Conservation (phyloP, 2,113 vertebrate genomes). For the Anser cygnoides region DNA sequence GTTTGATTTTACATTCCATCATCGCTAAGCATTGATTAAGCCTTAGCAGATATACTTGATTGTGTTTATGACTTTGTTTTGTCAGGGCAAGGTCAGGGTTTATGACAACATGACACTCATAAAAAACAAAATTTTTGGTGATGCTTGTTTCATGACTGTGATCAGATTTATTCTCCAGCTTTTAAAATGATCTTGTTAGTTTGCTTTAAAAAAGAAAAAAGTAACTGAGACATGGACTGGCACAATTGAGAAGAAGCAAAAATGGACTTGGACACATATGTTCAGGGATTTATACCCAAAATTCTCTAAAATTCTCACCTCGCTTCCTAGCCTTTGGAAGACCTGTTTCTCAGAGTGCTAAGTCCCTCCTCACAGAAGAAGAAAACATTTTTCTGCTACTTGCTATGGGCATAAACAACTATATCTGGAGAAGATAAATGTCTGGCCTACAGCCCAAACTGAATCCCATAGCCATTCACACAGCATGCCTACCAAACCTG, state of each 20-base stretch:
- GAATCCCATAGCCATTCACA: rapidly evolving
- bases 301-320: not conserved
- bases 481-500: not conserved
- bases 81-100: conserved; percentile 64
- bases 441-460: rapidly evolving
- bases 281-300: not conserved
- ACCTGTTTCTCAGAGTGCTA: not conserved
- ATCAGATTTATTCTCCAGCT: not conserved
- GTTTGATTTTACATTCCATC: conserved; percentile 69
- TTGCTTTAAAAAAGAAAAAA: not conserved
- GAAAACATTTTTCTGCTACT: not conserved
- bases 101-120: conserved; percentile 43
- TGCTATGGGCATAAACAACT: not conserved
- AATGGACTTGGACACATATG: not conserved
- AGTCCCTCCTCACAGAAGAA: not conserved
- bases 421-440: not conserved
- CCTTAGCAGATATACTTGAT: conserved; percentile 18
- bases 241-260: not conserved
- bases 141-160: not conserved
- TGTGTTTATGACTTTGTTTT: conserved; percentile 60
- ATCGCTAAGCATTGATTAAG: conserved; percentile 70
- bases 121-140: conserved; percentile 19
- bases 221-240: not conserved
- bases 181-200: not conserved
- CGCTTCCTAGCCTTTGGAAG: not conserved